Percentiles rank a stretch among this genome's conserved stretches.
These are phyloP conservation scores for Isurus oxyrinchus DNA, from an alignment of 2,113 vertebrate species.

Conservation along the genomic window DNA sequence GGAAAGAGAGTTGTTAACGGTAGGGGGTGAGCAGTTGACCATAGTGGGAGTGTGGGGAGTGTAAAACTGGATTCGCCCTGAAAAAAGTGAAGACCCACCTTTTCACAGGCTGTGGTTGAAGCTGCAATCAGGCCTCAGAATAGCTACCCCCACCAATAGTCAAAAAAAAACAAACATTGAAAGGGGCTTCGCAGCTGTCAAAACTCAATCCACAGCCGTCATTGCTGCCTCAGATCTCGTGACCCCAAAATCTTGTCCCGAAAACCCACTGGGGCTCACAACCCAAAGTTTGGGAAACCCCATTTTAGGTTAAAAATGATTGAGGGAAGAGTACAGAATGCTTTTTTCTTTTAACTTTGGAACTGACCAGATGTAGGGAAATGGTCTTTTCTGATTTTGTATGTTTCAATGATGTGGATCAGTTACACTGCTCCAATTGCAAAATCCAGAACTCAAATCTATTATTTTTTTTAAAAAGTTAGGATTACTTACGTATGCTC, in stretches of 20 bases:
- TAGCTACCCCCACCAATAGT: background rate
- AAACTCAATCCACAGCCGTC: background rate
- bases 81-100: background rate
- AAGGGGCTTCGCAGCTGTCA: background rate
- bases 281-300: background rate
- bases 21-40: too few relatives aligned
- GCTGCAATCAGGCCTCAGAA: background rate
- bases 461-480: background rate
- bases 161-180: background rate
- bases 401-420: background rate
- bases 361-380: background rate
- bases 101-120: background rate
- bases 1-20: too few relatives aligned
- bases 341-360: background rate
- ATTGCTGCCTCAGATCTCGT: background rate
- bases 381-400: background rate
- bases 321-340: background rate
- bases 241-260: background rate
- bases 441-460: background rate
- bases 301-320: background rate
- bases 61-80: background rate
- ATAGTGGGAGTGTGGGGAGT: background rate
- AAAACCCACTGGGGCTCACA: background rate
- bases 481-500: constrained; percentile 66
- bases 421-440: background rate